Conservation (phyloP, 2,113 vertebrate genomes). For the Epinephelus moara region DNA sequence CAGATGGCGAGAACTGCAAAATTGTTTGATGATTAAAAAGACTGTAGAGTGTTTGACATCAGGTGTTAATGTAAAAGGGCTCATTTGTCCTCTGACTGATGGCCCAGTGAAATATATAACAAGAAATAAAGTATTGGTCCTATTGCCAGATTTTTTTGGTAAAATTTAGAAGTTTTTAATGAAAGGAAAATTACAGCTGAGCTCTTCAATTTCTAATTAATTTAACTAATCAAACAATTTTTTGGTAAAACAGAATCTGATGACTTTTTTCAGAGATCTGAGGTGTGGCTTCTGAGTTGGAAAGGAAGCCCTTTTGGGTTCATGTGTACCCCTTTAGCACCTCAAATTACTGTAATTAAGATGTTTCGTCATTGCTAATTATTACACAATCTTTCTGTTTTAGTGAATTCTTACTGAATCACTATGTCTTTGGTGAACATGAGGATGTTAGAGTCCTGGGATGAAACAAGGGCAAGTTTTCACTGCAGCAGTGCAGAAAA, state of each 20-base stretch:
- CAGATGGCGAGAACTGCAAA: not conserved
- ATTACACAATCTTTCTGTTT: not conserved
- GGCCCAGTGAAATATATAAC: not conserved
- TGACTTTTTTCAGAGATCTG: too few relatives aligned
- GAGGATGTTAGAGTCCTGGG: not conserved
- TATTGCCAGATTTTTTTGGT: too few relatives aligned
- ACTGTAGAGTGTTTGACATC: not conserved
- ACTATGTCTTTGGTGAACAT: not conserved
- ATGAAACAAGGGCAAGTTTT: not conserved
- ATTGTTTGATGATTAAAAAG: not conserved
- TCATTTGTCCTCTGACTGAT: not conserved
- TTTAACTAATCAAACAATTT: too few relatives aligned
- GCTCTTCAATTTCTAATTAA: too few relatives aligned
- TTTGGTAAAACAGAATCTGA: too few relatives aligned
- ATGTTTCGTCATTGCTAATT: too few relatives aligned
- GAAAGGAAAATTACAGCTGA: too few relatives aligned
- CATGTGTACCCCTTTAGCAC: not conserved
- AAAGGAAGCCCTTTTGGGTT: not conserved
- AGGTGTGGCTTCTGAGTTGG: not conserved
- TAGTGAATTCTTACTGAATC: not conserved
- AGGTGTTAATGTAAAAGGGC: not conserved
- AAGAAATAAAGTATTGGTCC: too few relatives aligned
- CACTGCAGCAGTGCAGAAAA: not conserved
- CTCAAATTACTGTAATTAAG: too few relatives aligned
- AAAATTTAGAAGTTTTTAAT: too few relatives aligned